A percentile compares a stretch with the other conserved stretches of the same genome.
These are phyloP conservation scores for Micrastur ruficollis DNA, from an alignment of 2,797 vertebrate species.

Conservation along the genomic window DNA sequence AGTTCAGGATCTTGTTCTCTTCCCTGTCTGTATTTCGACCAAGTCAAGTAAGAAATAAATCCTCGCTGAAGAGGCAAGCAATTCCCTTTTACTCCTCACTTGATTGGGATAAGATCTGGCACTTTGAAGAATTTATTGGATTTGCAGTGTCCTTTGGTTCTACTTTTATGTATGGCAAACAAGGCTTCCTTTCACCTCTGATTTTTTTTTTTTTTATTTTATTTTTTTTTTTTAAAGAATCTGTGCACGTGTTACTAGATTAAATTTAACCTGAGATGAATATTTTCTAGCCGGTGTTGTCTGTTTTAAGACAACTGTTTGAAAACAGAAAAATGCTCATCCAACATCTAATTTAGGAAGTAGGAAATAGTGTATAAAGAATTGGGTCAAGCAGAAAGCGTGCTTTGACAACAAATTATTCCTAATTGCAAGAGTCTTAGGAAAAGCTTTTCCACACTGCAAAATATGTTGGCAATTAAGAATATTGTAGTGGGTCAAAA, in stretches of 20 bases:
- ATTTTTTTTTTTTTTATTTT: not conserved
- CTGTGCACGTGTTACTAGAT: not conserved
- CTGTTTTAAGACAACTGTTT: not conserved
- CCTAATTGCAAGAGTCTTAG: not conserved
- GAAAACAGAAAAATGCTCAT: not conserved
- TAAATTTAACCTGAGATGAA: not conserved
- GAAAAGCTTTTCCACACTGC: not conserved
- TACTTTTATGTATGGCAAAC: not conserved
- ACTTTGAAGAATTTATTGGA: not conserved
- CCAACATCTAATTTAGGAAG: not conserved
- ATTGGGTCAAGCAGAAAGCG: not conserved
- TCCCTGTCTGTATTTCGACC: not conserved
- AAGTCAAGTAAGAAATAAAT: conserved; percentile 17
- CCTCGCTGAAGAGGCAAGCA: not conserved
- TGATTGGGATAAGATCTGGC: conserved; percentile 25
- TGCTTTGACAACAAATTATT: not conserved
- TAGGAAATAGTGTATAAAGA: not conserved
- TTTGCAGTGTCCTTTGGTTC: not conserved
- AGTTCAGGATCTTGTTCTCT: not conserved
- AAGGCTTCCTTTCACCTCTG: not conserved
- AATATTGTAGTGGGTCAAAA: not conserved
- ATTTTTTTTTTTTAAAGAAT: not conserved
- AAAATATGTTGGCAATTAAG: not conserved
- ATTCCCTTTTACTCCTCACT: not conserved
- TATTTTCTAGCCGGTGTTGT: not conserved